Percentiles rank a stretch among this genome's conserved stretches.
Conservation (phyloP, 2,797 vertebrate species). For the Sebastes melanostomus region DNA sequence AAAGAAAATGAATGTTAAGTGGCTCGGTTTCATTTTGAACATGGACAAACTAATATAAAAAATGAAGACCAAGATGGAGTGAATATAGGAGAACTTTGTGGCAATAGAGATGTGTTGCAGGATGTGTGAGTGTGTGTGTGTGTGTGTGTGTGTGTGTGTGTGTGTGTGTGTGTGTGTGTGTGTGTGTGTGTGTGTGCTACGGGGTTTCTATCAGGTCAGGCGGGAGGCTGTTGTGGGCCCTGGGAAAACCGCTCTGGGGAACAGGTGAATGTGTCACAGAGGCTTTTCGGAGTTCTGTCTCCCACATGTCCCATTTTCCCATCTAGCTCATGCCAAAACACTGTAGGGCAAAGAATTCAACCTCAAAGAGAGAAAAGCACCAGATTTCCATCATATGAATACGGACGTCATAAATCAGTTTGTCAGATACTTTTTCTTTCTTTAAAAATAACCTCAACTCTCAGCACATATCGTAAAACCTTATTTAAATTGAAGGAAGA, state of each 20-base stretch:
- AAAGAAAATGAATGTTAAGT: neutral
- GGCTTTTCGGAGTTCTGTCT: conserved; percentile 57
- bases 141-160: conserved; percentile 10
- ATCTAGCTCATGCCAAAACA: conserved; percentile 75
- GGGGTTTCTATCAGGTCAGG: conserved; percentile 63
- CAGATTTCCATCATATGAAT: neutral
- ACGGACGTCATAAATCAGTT: neutral
- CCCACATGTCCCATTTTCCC: conserved; percentile 71
- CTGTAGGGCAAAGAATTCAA: conserved; percentile 54
- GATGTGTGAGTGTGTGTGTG: conserved; percentile 1
- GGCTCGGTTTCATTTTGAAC: neutral
- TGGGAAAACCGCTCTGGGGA: conserved; percentile 81
- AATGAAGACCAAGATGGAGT: neutral
- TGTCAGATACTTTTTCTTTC: neutral
- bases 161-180: conserved; percentile 3
- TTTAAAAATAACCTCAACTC: neutral
- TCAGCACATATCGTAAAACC: accelerated
- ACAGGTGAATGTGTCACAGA: conserved; percentile 84
- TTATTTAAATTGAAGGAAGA: neutral
- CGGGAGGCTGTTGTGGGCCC: conserved; percentile 71
- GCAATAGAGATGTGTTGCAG: conserved; percentile 20
- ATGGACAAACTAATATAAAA: neutral
- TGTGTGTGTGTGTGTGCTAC: conserved; percentile 25
- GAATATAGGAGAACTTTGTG: conserved; percentile 12
- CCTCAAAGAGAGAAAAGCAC: neutral